Conservation (phyloP, 2,113 vertebrate species). For the Tragulus kanchil region DNA sequence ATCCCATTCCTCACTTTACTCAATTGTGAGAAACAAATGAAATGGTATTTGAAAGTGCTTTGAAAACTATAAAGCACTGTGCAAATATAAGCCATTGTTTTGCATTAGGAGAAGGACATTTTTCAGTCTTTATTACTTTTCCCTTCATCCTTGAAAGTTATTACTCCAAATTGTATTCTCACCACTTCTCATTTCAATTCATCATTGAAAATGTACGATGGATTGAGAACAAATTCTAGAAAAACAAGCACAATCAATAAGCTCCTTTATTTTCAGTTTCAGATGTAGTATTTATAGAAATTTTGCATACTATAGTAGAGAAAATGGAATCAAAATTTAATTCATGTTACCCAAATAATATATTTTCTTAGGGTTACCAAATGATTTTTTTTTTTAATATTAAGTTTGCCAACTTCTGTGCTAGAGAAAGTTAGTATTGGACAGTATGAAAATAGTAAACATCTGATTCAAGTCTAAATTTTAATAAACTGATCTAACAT, state of each 20-base stretch:
- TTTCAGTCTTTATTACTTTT: slow-evolving; percentile 46
- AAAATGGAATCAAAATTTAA: not conserved
- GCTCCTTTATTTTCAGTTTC: not conserved
- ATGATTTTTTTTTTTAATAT: not conserved
- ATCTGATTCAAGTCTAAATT: not conserved
- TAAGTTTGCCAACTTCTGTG: not conserved
- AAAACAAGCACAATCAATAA: not conserved
- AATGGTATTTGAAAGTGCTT: slow-evolving; percentile 42
- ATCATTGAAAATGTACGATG: not conserved
- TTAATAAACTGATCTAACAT: not conserved
- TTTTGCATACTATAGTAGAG: not conserved
- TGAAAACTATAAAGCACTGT: slow-evolving; percentile 34
- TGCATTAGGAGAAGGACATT: slow-evolving; percentile 10
- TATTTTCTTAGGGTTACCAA: not conserved
- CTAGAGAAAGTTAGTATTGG: not conserved
- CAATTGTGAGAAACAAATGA: slow-evolving; percentile 10
- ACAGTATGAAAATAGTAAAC: not conserved
- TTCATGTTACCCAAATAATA: not conserved
- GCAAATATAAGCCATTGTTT: not conserved
- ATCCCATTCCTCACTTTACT: not conserved
- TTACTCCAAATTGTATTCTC: not conserved
- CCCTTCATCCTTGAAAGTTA: not conserved
- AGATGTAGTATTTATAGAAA: not conserved
- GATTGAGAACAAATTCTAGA: not conserved
- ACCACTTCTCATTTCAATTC: slow-evolving; percentile 23